phyloP scores from a whole-genome alignment of 23 tunicate genomes.

The Trididemnum nubilum region DNA sequence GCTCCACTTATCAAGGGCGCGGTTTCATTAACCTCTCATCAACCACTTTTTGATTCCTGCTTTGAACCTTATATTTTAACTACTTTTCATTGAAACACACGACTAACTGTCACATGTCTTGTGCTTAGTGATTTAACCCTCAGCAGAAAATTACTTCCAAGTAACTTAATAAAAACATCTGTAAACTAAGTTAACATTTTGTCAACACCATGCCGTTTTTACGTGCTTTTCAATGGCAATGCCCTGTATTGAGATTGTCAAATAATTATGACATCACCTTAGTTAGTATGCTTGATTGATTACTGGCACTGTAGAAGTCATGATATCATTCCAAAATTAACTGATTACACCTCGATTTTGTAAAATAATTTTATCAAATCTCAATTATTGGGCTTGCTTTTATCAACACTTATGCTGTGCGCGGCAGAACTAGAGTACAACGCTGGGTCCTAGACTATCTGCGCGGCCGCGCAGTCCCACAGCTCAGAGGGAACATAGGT shows the following conservation, averaged over 20 bases:
- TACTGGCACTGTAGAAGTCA: slow-evolving; percentile 17
- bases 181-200: slow-evolving; percentile 13
- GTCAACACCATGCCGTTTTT: slow-evolving; percentile 17
- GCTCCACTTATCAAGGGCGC: background rate
- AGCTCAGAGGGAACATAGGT: slow-evolving; percentile 20
- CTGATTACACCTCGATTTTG: slow-evolving; percentile 20
- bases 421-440: slow-evolving; percentile 2
- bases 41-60: background rate
- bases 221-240: slow-evolving; percentile 16
- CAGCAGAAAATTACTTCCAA: background rate
- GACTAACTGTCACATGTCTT: slow-evolving; percentile 16
- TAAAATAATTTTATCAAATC: slow-evolving; percentile 4
- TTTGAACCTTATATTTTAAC: background rate
- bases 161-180: slow-evolving; percentile 15
- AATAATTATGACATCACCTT: background rate
- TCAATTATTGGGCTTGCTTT: slow-evolving; percentile 1
- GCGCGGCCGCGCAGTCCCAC: slow-evolving; percentile 11
- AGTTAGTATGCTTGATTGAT: slow-evolving; percentile 15
- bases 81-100: slow-evolving; percentile 14
- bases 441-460: slow-evolving; percentile 1
- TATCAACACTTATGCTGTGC: background rate
- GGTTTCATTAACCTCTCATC: slow-evolving; percentile 12
- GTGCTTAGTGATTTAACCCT: slow-evolving; percentile 12
- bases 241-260: slow-evolving; percentile 7
- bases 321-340: background rate